These are phyloP conservation scores for Girardia tigrina DNA, from an alignment of 2,888 invertebrate genomes.

Conservation along the genomic window DNA sequence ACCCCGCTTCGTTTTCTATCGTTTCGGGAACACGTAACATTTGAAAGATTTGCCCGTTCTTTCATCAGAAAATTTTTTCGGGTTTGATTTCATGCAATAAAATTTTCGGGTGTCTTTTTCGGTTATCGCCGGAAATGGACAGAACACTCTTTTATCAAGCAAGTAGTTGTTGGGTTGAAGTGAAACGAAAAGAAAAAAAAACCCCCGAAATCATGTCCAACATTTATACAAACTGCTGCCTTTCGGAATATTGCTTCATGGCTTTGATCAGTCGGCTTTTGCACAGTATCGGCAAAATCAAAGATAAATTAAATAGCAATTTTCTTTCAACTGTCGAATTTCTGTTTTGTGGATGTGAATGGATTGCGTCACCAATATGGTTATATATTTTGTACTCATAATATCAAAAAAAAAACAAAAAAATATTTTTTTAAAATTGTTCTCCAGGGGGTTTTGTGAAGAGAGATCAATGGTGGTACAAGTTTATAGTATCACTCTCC, in stretches of 20 bases:
- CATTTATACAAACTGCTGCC: slow-evolving; percentile 19
- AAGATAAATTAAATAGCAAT: slow-evolving; percentile 14
- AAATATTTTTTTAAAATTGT: too few species aligned
- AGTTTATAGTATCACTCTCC: slow-evolving; percentile 9
- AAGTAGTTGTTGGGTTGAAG: too few species aligned
- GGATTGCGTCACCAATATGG: slow-evolving; percentile 16
- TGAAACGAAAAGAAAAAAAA: too few species aligned
- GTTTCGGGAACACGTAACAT: too few species aligned
- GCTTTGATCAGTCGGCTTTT: neutral
- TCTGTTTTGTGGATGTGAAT: neutral
- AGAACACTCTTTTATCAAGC: slow-evolving; percentile 11
- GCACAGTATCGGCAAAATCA: neutral
- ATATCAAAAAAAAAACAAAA: neutral
- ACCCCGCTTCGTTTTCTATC: too few species aligned
- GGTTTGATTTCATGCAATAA: too few species aligned
- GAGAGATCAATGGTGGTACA: neutral
- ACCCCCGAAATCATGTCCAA: slow-evolving; percentile 23
- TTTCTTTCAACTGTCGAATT: slow-evolving; percentile 11
- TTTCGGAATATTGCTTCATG: neutral
- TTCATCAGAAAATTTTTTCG: too few species aligned
- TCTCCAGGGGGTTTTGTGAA: neutral
- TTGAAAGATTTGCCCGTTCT: too few species aligned
- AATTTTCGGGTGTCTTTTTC: neutral
- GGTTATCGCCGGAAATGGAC: slow-evolving; percentile 19
- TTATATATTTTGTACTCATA: neutral